Base-by-base conservation (phyloP, 2,888 invertebrate genomes). In the Sarcophaga caerulescens region DNA sequence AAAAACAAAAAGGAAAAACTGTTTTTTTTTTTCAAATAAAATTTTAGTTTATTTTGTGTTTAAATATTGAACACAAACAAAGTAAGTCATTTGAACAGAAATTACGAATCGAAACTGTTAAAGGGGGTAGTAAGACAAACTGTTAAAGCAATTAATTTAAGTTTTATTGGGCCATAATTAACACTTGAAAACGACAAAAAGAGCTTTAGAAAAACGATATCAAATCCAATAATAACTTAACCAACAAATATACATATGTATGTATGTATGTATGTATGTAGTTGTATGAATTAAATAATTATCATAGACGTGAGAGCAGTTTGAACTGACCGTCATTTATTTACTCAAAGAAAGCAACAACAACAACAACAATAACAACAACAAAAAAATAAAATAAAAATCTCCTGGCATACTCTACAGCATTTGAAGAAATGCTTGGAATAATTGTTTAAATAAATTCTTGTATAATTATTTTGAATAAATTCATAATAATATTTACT, bases 161-260 rank as follows among this genome's bases (percentile, higher is more conserved):
- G 59, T 80, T 82, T 85, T 80, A 85, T 85, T 77, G 76, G 77
- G 59, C 76, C 57, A 83, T 80, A 85, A 85, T 83, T 80, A 83
- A 85, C 57, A 63, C 59, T 65, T 68, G 62, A 69, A 44, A 85
- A 62, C 60, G 59, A 47, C 35, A 59, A 73, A 68, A 44, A 25
- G 76, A 63, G 25, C 60, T 47, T 47, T 47, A 11, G 5, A 17
- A 59, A 59, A 60, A 59, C 19, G 17, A 52, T 17, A 14, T 14
- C 1, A 52, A 35, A 35, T 35, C 35, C 8, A 35, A 35, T 10
- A 35, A 35, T 8, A 35, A 35, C 19, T 45, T 23, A 17, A 63
- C 62, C 21, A 74, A 63, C 10, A 19, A 57, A 6, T 35, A 60
- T n/a, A n/a, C n/a, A n/a, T n/a, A n/a, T n/a, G n/a, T n/a, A n/a